These are phyloP conservation scores for Ptilonorhynchus violaceus DNA, from an alignment of 2,113 vertebrate species.

Conservation along the genomic window DNA sequence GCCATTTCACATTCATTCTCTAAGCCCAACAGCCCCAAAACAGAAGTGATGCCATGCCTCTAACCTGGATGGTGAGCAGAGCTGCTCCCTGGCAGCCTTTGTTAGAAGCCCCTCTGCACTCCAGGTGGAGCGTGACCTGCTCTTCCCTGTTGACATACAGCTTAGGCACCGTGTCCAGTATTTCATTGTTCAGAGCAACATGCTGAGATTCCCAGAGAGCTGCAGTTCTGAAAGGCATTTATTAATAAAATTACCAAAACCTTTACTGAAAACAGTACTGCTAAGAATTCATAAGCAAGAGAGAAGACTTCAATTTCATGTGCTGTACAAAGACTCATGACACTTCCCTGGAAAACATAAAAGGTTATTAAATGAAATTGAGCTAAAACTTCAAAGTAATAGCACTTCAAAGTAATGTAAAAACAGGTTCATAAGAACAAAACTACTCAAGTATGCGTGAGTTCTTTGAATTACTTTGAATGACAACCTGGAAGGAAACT, in stretches of 20 bases:
- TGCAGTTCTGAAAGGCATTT: constrained; percentile 78
- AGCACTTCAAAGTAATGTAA: not conserved
- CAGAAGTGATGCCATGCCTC: not conserved
- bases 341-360: not conserved
- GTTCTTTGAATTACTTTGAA: not conserved
- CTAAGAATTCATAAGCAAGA: not conserved
- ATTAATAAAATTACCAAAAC: not conserved
- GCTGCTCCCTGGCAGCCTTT: constrained; percentile 90
- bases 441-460: not conserved
- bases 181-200: constrained; percentile 87
- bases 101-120: constrained; percentile 85
- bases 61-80: constrained; percentile 85
- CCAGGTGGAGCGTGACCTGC: constrained; percentile 84
- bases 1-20: not conserved
- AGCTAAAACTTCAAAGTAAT: not conserved
- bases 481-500: not conserved
- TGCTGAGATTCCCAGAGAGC: constrained; percentile 91
- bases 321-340: not conserved
- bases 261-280: not conserved
- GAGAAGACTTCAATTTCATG: not conserved
- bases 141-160: constrained; percentile 91
- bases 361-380: not conserved
- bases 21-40: not conserved
- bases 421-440: not conserved
- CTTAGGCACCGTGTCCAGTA: constrained; percentile 86